Evolutionary conservation across 2,888 invertebrate genomes (phyloP), one percentile per base, ranked within the genome.

Genomic region (Anthrax anthrax): DNA sequence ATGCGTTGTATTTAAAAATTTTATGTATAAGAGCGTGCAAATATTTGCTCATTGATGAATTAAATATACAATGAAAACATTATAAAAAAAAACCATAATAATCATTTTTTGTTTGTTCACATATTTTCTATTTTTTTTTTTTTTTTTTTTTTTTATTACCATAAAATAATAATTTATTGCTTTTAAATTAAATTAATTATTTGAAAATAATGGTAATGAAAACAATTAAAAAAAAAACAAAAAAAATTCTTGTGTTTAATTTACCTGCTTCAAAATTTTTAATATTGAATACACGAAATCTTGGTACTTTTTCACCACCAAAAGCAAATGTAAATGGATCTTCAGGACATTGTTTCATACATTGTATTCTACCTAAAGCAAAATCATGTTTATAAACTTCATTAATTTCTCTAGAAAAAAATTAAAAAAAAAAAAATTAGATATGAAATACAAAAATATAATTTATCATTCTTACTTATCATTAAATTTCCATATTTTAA

Each of bases 401-500:
- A 23, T 58, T 62, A 2, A 60, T 56, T 37, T 57, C 58, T 5
- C 49, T 53, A 14, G 51, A 52, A 48, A 44, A 63, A 37, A 39
- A 27, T 39, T 36, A 36, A 44, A 13, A 16, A 39, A 5, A 34
- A 34, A 14, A 14, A 34, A 34, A 34, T 10, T 4, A 34, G 4
- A 13, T 2, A 2, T 2, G 9, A 27, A 27, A 27, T 8, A 27
- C 23, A 12, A 32, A 32, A 12, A 32, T 9, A 23, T 23, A 4
- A 23, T 23, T 23, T 23, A 23, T 23, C 8, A 12, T 12, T 12
- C 29, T 37, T 41, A 56, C 71, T 70, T 65, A 38, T 47, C 59
- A 2, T 65, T 56, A 52, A 70, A 75, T 59, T 94, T 90, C 94
- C 94, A 95, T 1, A 85, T 76, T 71, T 90, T 91, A 4, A 91